Percentiles rank a stretch among this genome's conserved stretches.
Evolutionary conservation across 2,888 invertebrate species (phyloP).

Genomic region (Creontiades dilutus): DNA sequence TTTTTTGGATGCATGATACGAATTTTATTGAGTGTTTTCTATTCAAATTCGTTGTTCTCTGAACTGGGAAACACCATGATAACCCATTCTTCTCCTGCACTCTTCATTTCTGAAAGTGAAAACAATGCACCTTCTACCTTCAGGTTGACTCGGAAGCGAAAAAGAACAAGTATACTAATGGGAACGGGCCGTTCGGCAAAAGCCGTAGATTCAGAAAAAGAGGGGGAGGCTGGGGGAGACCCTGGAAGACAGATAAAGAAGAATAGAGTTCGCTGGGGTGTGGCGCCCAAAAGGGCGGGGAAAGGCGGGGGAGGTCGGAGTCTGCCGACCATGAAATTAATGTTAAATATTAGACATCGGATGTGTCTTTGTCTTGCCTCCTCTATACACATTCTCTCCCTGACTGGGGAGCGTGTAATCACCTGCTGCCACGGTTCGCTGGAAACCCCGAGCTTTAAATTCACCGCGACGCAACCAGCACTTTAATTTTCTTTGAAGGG

Average conservation of each 20-base stretch:
- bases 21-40: no score
- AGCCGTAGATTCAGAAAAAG: conserved; percentile 14
- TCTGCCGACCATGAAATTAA: conserved; percentile 75
- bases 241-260: conserved; percentile 54
- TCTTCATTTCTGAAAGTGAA: no score
- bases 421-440: conserved; percentile 62
- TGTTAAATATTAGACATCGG: conserved; percentile 76
- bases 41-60: no score
- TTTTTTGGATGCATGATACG: no score
- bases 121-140: no score
- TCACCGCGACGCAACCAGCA: conserved; percentile 49
- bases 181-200: neutral
- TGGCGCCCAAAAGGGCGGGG: neutral
- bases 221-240: neutral
- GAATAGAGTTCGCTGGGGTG: conserved; percentile 41
- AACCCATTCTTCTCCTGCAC: no score
- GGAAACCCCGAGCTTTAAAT: conserved; percentile 63
- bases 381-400: conserved; percentile 63
- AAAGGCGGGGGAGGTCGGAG: neutral
- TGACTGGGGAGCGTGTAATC: conserved; percentile 67
- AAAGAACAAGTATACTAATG: neutral
- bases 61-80: no score
- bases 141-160: no score
- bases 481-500: conserved; percentile 68
- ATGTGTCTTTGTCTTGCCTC: conserved; percentile 68